Conservation (phyloP, 2,797 vertebrate species). For the Babyrousa celebensis region DNA sequence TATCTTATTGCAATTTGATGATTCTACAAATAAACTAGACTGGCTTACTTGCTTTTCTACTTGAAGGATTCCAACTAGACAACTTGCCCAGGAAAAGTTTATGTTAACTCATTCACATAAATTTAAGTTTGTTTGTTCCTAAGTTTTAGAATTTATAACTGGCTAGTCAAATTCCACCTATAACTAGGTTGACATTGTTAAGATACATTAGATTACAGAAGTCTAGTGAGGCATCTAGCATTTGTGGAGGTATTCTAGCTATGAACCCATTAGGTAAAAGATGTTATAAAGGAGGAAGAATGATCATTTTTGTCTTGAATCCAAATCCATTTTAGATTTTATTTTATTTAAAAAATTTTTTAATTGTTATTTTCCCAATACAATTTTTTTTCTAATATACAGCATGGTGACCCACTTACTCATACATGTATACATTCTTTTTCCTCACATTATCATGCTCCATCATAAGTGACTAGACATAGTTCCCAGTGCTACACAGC, state of each 20-base stretch:
- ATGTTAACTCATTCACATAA: conserved; percentile 9
- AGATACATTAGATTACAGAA: neutral
- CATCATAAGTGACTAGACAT: too few relatives aligned
- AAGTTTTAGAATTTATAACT: conserved; percentile 19
- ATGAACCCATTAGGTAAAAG: neutral
- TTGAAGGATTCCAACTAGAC: neutral
- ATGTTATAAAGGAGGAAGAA: conserved; percentile 35
- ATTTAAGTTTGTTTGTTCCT: neutral
- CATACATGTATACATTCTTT: too few relatives aligned
- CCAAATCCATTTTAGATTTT: neutral
- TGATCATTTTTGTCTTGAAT: neutral
- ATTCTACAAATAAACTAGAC: conserved; percentile 26
- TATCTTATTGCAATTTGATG: conserved; percentile 20
- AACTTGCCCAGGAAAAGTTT: conserved; percentile 19
- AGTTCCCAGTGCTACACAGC: too few relatives aligned
- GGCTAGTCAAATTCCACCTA: neutral
- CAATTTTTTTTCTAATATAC: too few relatives aligned
- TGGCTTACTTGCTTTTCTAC: conserved; percentile 34
- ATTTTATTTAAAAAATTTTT: too few relatives aligned
- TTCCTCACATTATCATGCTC: too few relatives aligned
- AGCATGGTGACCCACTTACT: too few relatives aligned
- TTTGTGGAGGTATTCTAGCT: neutral
- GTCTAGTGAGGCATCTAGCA: neutral
- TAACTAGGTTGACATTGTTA: neutral
- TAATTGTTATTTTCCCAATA: too few relatives aligned